phyloP scores from a whole-genome alignment of 1,140 invertebrate genomes.

The Conus ventricosus region DNA sequence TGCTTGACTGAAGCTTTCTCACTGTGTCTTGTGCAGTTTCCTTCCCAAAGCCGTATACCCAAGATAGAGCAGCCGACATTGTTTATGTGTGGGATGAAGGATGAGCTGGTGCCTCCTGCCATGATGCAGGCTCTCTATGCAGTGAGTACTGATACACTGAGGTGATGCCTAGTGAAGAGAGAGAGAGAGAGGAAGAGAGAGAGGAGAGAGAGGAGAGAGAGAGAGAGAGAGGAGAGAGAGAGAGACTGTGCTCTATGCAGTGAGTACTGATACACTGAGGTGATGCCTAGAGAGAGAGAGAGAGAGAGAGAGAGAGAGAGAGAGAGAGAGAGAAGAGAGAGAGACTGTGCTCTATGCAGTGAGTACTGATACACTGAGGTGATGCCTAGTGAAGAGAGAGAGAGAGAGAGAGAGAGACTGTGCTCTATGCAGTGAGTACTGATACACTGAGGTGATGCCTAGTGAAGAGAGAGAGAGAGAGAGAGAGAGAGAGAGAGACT shows the following conservation, averaged over 20 bases:
- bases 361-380: not conserved
- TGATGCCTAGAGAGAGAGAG: conserved; percentile 68
- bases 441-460: conserved; percentile 59
- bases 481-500: not conserved
- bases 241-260: conserved; percentile 73
- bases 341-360: conserved; percentile 75
- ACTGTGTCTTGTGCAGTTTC: conserved; percentile 54
- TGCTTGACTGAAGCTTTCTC: no score
- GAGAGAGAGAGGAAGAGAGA: conserved; percentile 10
- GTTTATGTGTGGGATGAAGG: conserved; percentile 18
- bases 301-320: conserved; percentile 16
- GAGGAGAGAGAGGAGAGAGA: not conserved
- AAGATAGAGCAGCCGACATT: conserved; percentile 63
- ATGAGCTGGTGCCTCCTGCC: conserved; percentile 81
- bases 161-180: conserved; percentile 67
- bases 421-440: conserved; percentile 71
- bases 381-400: conserved; percentile 68
- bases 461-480: conserved; percentile 50
- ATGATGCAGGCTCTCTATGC: conserved; percentile 86
- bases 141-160: not conserved
- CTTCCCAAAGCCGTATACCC: conserved; percentile 55
- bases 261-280: not conserved
- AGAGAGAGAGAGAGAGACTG: conserved; percentile 1
- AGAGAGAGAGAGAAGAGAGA: no score
- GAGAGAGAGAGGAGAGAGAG: not conserved